phyloP scores from a whole-genome alignment of 2,888 invertebrate genomes.

The Anaspis maculata region DNA sequence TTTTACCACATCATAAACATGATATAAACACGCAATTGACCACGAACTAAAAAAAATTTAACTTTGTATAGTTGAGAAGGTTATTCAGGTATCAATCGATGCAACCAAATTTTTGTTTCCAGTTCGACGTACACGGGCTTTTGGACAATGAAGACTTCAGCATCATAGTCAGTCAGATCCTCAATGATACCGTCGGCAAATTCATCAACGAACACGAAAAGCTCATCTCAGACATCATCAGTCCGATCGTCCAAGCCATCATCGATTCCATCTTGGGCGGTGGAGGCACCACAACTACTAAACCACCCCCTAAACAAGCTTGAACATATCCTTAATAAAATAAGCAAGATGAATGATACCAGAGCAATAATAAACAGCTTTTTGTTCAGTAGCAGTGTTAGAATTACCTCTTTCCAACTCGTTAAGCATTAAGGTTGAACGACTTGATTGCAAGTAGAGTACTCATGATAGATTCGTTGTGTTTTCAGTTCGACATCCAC shows the following conservation, averaged over 20 bases:
- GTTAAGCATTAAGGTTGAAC: too few species aligned
- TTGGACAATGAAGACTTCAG: constrained; percentile 29
- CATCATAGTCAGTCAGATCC: constrained; percentile 17
- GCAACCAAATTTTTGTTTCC: background rate
- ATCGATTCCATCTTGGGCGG: too few species aligned
- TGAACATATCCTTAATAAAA: too few species aligned
- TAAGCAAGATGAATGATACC: too few species aligned
- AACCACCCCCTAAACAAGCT: too few species aligned
- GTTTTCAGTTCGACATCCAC: constrained; percentile 26
- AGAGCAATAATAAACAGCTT: too few species aligned
- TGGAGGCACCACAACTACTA: background rate
- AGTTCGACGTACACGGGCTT: constrained; percentile 30
- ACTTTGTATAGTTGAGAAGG: background rate
- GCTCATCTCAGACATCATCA: constrained; percentile 22
- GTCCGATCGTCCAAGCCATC: constrained; percentile 22
- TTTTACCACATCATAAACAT: too few species aligned
- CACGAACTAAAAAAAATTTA: background rate
- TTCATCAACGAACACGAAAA: constrained; percentile 24
- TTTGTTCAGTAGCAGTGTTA: too few species aligned
- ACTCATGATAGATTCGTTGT: too few species aligned
- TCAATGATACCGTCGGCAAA: constrained; percentile 23
- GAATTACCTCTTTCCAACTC: too few species aligned
- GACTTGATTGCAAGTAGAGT: too few species aligned
- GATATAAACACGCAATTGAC: too few species aligned
- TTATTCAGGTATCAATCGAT: background rate